Evolutionary conservation across 2,888 invertebrate genomes (phyloP).

Genomic region (Tholera decimalis): DNA sequence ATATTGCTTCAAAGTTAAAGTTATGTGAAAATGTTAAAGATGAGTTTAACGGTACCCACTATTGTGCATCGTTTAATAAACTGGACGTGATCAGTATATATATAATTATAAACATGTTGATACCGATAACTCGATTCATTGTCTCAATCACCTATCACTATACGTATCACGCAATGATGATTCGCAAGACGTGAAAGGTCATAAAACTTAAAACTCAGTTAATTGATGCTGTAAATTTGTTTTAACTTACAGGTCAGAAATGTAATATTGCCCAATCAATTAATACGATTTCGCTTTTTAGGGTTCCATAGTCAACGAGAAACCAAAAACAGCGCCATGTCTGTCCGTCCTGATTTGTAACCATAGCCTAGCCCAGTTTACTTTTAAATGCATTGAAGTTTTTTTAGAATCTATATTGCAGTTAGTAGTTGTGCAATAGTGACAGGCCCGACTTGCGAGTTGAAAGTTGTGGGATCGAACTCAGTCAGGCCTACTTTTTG

Average conservation of each 20-base stretch:
- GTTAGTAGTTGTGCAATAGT: no score
- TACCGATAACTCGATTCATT: conserved; percentile 42
- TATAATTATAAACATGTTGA: conserved; percentile 43
- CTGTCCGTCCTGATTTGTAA: no score
- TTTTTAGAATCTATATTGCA: no score
- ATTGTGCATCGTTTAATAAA: conserved; percentile 5
- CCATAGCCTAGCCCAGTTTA: no score
- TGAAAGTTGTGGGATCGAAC: no score
- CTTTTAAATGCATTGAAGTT: no score
- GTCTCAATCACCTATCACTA: conserved; percentile 44
- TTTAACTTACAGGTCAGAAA: conserved; percentile 14
- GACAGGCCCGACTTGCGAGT: no score
- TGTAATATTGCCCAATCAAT: conserved; percentile 45
- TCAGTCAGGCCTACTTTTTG: no score
- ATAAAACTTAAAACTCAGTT: conserved; percentile 52
- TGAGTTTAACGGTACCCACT: not conserved
- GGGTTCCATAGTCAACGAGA: no score
- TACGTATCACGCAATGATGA: conserved; percentile 31
- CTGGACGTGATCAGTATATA: conserved; percentile 32
- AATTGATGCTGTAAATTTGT: conserved; percentile 30
- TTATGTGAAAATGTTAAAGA: no score
- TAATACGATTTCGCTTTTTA: conserved; percentile 32
- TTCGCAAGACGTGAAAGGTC: conserved; percentile 53
- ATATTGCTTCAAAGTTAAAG: no score
- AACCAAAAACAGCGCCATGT: no score